These are phyloP conservation scores for Aethes cnicana DNA, from an alignment of 2,888 invertebrate species.

Conservation along the genomic window DNA sequence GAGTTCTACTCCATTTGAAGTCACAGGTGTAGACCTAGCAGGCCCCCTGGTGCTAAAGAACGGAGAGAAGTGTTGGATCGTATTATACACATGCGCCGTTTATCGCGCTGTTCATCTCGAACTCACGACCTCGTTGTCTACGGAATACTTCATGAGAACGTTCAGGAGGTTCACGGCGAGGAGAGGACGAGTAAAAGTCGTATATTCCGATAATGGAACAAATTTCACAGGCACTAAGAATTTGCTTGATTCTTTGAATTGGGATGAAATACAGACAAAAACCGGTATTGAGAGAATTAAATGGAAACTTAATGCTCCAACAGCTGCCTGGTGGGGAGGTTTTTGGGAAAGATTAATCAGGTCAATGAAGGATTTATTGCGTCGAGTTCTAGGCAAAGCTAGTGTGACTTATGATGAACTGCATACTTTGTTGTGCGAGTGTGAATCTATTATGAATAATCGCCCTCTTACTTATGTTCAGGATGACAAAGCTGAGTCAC, in stretches of 20 bases:
- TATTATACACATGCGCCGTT: conserved; percentile 9
- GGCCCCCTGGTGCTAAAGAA: background rate
- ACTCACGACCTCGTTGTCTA: background rate
- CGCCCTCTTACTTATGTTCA: too few relatives aligned
- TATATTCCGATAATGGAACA: conserved; percentile 6
- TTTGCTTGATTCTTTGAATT: background rate
- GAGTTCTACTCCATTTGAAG: background rate
- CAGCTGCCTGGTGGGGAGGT: background rate
- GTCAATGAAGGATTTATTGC: too few relatives aligned
- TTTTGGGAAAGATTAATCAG: too few relatives aligned
- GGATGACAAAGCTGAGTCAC: too few relatives aligned
- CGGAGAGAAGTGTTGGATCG: conserved; percentile 1
- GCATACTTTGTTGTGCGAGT: too few relatives aligned
- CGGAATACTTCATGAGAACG: background rate
- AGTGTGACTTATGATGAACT: too few relatives aligned
- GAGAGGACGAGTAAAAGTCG: background rate
- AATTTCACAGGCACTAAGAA: too few relatives aligned
- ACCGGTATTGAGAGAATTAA: background rate
- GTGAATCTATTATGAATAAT: too few relatives aligned
- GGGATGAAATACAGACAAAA: background rate
- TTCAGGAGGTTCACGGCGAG: background rate
- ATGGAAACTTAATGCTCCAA: background rate
- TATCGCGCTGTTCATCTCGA: conserved; percentile 8
- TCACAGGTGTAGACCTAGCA: conserved; percentile 3
- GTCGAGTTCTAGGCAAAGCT: too few relatives aligned